phyloP scores from a whole-genome alignment of 2,113 vertebrate species.

The Sebastes fasciatus region DNA sequence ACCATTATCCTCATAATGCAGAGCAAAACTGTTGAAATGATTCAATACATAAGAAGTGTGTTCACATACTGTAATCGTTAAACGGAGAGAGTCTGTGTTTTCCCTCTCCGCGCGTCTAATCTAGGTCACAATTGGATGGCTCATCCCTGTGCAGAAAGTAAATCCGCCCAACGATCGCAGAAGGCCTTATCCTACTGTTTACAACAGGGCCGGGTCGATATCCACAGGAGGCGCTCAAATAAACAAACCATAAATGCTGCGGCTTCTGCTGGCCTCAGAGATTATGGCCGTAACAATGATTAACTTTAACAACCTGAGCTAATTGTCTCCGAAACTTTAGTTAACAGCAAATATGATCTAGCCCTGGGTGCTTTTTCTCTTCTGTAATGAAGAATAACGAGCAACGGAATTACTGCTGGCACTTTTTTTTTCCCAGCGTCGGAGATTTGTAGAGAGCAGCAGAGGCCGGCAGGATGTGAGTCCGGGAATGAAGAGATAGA shows the following conservation, averaged over 20 bases:
- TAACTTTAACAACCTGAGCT: slow-evolving; percentile 83
- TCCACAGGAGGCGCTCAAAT: slow-evolving; percentile 70
- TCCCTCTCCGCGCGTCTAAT: slow-evolving; percentile 55
- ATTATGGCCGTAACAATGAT: slow-evolving; percentile 78
- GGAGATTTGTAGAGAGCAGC: slow-evolving; percentile 58
- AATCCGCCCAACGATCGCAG: slow-evolving; percentile 68
- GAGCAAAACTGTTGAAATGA: slow-evolving; percentile 9
- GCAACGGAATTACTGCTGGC: slow-evolving; percentile 71
- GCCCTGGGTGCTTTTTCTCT: slow-evolving; percentile 73
- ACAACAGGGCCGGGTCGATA: slow-evolving; percentile 70
- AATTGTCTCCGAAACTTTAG: slow-evolving; percentile 84
- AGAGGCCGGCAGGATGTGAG: slow-evolving; percentile 65
- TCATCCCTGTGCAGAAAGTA: slow-evolving; percentile 64
- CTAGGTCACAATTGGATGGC: slow-evolving; percentile 66
- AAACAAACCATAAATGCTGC: slow-evolving; percentile 79
- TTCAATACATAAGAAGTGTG: slow-evolving; percentile 41
- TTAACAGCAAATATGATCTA: slow-evolving; percentile 82
- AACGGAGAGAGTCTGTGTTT: slow-evolving; percentile 44
- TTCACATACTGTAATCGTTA: slow-evolving; percentile 49
- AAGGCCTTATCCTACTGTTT: slow-evolving; percentile 72
- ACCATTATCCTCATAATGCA: slow-evolving; percentile 2
- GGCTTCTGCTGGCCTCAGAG: slow-evolving; percentile 68
- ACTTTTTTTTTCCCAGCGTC: slow-evolving; percentile 17
- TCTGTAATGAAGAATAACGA: slow-evolving; percentile 81
- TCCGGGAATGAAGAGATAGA: slow-evolving; percentile 62